Percentiles rank a stretch among this genome's conserved stretches.
Evolutionary conservation across 2,797 vertebrate species (phyloP).

Genomic region (Cirrhinus molitorella): DNA sequence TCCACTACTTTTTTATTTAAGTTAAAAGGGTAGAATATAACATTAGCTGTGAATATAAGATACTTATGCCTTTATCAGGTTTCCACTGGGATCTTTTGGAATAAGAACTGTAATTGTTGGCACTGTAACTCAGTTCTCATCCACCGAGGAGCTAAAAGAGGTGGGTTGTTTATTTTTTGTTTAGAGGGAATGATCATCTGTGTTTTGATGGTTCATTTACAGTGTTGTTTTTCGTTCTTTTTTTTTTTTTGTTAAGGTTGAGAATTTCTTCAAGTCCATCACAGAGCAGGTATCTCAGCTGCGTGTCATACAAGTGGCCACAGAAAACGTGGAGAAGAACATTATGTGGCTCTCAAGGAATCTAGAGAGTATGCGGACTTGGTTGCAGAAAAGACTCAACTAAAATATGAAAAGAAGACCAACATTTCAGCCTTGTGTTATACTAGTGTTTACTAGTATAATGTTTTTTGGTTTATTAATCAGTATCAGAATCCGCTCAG

Average conservation of each 20-base stretch:
- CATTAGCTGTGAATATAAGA: not conserved
- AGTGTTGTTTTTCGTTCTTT: constrained; percentile 19
- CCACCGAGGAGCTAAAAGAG: constrained; percentile 77
- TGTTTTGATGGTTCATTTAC: not conserved
- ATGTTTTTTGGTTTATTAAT: not conserved
- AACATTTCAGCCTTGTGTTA: not conserved
- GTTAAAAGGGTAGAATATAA: not conserved
- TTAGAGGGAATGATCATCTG: not conserved
- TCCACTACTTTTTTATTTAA: not conserved
- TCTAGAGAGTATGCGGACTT: constrained; percentile 73
- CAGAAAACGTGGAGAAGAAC: constrained; percentile 80
- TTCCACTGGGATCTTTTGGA: constrained; percentile 79
- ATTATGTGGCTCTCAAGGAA: constrained; percentile 80
- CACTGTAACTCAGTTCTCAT: constrained; percentile 80
- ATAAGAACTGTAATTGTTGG: constrained; percentile 77
- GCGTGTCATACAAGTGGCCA: constrained; percentile 73
- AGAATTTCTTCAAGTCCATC: constrained; percentile 81
- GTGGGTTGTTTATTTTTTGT: constrained; percentile 63
- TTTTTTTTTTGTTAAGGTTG: constrained; percentile 72
- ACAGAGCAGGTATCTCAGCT: constrained; percentile 77
- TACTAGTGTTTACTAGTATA: constrained; percentile 1
- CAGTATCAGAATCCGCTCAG: constrained; percentile 12
- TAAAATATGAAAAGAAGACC: constrained; percentile 19
- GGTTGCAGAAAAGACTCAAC: constrained; percentile 69
- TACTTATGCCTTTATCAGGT: constrained; percentile 56